Evolutionary conservation across 2,113 vertebrate species (phyloP).

Genomic region (Pontoporia blainvillei): DNA sequence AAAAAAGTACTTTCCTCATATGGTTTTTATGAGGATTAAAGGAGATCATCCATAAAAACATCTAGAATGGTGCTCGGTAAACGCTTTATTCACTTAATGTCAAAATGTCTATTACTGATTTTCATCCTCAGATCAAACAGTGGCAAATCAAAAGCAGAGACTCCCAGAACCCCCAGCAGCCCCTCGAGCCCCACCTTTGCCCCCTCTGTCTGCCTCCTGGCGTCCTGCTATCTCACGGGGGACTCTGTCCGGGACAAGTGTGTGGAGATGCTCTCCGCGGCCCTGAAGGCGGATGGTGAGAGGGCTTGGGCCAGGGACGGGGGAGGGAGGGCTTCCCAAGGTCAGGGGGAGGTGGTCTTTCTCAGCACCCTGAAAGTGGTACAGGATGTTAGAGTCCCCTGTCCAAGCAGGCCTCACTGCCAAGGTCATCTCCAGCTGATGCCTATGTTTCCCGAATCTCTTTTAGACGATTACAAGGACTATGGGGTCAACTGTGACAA

Average conservation of each 20-base stretch:
- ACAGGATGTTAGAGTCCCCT: accelerated
- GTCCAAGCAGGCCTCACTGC: not conserved
- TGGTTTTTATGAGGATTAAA: not conserved
- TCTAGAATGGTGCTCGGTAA: not conserved
- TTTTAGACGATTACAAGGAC: slow-evolving; percentile 90
- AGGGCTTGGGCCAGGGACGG: accelerated
- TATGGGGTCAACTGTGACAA: slow-evolving; percentile 92
- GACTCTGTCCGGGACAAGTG: slow-evolving; percentile 95
- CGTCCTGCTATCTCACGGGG: slow-evolving; percentile 88
- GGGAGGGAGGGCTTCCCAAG: not conserved
- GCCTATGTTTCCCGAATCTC: not conserved
- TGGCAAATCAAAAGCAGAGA: slow-evolving; percentile 82
- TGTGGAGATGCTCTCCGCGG: slow-evolving; percentile 92
- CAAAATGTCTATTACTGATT: not conserved
- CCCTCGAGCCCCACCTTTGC: slow-evolving; percentile 85
- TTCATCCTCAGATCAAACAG: slow-evolving; percentile 79
- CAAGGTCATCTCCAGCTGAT: not conserved
- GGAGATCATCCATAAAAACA: not conserved
- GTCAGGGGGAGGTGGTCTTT: not conserved
- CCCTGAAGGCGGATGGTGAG: slow-evolving; percentile 91
- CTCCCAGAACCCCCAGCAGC: slow-evolving; percentile 86
- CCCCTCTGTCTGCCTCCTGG: slow-evolving; percentile 72
- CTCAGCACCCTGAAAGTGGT: not conserved
- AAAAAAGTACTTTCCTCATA: no score
- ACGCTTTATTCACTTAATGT: not conserved